Percentiles rank a stretch among this genome's conserved stretches.
Evolutionary conservation across 2,888 invertebrate genomes (phyloP).

Genomic region (Melinopterus prodromus): DNA sequence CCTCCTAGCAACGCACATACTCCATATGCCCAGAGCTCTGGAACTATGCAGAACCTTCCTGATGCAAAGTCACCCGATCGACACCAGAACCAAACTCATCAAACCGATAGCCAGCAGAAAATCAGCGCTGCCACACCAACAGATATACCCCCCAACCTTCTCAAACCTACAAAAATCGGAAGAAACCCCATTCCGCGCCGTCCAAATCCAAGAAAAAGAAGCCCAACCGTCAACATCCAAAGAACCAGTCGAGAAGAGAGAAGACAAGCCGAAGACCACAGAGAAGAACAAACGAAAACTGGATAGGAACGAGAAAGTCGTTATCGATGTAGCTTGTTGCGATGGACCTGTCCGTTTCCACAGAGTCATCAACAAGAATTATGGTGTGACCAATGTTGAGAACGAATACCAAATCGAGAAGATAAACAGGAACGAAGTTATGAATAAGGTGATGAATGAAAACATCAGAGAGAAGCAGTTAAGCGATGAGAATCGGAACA

Average conservation of each 20-base stretch:
- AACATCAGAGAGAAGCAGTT: constrained; percentile 56
- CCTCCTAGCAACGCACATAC: constrained; percentile 73
- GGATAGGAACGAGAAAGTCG: constrained; percentile 63
- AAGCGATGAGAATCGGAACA: constrained; percentile 54
- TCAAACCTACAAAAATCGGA: constrained; percentile 53
- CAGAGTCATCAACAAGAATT: constrained; percentile 84
- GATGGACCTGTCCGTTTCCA: constrained; percentile 91
- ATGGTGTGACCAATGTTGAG: constrained; percentile 61
- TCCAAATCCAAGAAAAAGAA: constrained; percentile 34
- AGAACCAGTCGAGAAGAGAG: constrained; percentile 13
- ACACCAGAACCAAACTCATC: constrained; percentile 50
- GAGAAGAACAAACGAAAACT: constrained; percentile 36
- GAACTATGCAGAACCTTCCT: constrained; percentile 74
- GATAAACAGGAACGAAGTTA: constrained; percentile 52
- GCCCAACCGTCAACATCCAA: constrained; percentile 35
- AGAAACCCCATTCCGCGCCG: constrained; percentile 53
- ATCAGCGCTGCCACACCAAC: constrained; percentile 50
- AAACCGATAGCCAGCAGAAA: constrained; percentile 67
- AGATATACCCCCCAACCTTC: constrained; percentile 48
- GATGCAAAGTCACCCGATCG: constrained; percentile 62
- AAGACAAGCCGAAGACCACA: constrained; percentile 17
- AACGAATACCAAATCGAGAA: constrained; percentile 48
- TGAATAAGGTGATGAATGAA: constrained; percentile 60
- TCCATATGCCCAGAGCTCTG: constrained; percentile 77
- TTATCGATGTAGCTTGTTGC: constrained; percentile 89